phyloP scores from a whole-genome alignment of 2,797 vertebrate species.

The Serranus cabrilla region DNA sequence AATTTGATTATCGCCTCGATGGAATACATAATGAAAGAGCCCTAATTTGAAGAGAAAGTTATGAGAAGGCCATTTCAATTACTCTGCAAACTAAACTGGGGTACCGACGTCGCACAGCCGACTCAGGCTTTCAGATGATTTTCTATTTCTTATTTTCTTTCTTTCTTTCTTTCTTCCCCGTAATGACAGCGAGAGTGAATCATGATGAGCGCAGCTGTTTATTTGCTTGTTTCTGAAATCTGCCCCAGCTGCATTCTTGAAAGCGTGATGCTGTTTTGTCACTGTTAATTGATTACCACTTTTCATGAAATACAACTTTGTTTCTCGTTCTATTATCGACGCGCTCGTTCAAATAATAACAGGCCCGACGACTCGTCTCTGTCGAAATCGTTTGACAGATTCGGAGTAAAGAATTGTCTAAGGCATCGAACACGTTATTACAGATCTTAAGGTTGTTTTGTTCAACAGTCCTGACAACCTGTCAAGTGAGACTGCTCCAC shows the following conservation, averaged over 20 bases:
- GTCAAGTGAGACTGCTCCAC: constrained; percentile 53
- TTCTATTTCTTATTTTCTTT: constrained; percentile 27
- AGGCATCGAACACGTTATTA: constrained; percentile 44
- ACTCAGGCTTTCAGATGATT: constrained; percentile 17
- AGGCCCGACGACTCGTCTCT: constrained; percentile 35
- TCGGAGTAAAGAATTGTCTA: constrained; percentile 54
- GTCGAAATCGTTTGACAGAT: constrained; percentile 60
- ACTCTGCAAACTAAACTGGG: constrained; percentile 40
- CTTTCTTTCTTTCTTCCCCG: background rate
- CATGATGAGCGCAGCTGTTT: constrained; percentile 53
- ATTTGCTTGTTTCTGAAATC: constrained; percentile 51
- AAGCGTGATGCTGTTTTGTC: constrained; percentile 37
- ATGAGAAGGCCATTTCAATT: constrained; percentile 69
- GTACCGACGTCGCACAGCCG: constrained; percentile 9
- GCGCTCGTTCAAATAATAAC: constrained; percentile 60
- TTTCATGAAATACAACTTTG: constrained; percentile 57
- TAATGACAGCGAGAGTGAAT: constrained; percentile 36
- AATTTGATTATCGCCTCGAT: constrained; percentile 67
- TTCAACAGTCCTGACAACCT: constrained; percentile 60
- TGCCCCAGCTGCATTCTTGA: constrained; percentile 47
- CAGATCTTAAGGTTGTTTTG: constrained; percentile 62
- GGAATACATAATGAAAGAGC: constrained; percentile 61
- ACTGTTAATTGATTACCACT: constrained; percentile 62
- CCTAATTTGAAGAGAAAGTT: constrained; percentile 63
- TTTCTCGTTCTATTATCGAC: constrained; percentile 52